Percentiles rank a stretch among this genome's conserved stretches.
These are phyloP conservation scores for Staurois parvus DNA, from an alignment of 2,797 vertebrate species.

Conservation along the genomic window DNA sequence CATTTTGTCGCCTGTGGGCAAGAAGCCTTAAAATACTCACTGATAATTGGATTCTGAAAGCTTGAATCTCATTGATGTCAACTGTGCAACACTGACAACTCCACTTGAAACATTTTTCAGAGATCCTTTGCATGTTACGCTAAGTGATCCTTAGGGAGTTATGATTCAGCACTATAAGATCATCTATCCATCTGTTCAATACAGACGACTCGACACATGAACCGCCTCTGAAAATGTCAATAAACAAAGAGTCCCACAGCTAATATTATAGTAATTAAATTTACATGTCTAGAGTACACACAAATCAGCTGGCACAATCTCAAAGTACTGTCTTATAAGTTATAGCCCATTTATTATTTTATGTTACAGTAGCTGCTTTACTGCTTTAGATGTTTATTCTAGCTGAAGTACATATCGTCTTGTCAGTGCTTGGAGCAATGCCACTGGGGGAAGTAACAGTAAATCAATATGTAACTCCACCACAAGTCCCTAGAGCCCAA, in stretches of 20 bases:
- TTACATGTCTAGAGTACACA: background rate
- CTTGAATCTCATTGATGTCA: too few relatives aligned
- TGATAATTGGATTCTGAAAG: too few relatives aligned
- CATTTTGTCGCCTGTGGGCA: too few relatives aligned
- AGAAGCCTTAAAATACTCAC: too few relatives aligned
- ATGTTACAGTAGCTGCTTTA: slow-evolving; percentile 11
- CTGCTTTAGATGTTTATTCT: slow-evolving; percentile 3
- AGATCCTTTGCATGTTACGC: too few relatives aligned
- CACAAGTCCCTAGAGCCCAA: slow-evolving; percentile 31
- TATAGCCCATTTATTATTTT: slow-evolving; percentile 8
- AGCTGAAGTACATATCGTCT: background rate
- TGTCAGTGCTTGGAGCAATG: slow-evolving; percentile 8
- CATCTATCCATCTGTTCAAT: background rate
- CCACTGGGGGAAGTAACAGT: background rate
- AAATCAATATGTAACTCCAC: slow-evolving; percentile 41
- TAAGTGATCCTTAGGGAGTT: too few relatives aligned
- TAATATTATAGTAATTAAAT: background rate
- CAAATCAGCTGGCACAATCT: slow-evolving; percentile 1
- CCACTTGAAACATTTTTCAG: too few relatives aligned
- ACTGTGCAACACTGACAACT: too few relatives aligned
- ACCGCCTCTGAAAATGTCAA: background rate
- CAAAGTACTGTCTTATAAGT: background rate
- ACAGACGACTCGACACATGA: background rate
- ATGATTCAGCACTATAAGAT: background rate
- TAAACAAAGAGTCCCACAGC: background rate